Evolutionary conservation across 2,888 invertebrate species (phyloP).

Genomic region (Resseliella maxima): DNA sequence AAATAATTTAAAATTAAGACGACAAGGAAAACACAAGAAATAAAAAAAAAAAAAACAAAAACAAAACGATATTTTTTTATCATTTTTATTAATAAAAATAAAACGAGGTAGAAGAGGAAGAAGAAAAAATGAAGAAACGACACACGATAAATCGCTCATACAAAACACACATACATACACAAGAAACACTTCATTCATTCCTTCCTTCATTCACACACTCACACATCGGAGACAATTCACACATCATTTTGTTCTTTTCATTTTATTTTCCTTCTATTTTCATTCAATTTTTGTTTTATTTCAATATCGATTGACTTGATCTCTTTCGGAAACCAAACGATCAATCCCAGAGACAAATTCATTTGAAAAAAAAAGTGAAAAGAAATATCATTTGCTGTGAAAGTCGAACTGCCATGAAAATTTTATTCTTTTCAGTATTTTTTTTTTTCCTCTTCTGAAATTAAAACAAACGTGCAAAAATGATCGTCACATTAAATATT

Average conservation of each 20-base stretch:
- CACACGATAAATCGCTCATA: slow-evolving; percentile 42
- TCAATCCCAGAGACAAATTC: too few relatives aligned
- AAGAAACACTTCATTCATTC: not conserved
- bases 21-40: too few relatives aligned
- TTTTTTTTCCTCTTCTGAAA: not conserved
- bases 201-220: not conserved
- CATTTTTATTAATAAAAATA: slow-evolving; percentile 19
- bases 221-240: not conserved
- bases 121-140: not conserved
- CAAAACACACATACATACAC: not conserved
- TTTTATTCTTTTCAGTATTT: not conserved
- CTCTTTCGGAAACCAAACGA: not conserved
- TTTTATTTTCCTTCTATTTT: too few relatives aligned
- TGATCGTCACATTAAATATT: not conserved
- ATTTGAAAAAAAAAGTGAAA: not conserved
- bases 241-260: too few relatives aligned
- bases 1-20: not conserved
- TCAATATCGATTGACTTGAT: not conserved
- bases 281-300: not conserved
- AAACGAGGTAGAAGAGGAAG: not conserved
- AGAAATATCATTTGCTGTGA: not conserved
- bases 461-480: not conserved
- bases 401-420: slow-evolving; percentile 36
- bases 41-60: too few relatives aligned
- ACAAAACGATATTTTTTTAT: slow-evolving; percentile 45